Evolutionary conservation across 2,888 invertebrate genomes (phyloP), one percentile per base, ranked within the genome.

Genomic region (Agrochola litura): DNA sequence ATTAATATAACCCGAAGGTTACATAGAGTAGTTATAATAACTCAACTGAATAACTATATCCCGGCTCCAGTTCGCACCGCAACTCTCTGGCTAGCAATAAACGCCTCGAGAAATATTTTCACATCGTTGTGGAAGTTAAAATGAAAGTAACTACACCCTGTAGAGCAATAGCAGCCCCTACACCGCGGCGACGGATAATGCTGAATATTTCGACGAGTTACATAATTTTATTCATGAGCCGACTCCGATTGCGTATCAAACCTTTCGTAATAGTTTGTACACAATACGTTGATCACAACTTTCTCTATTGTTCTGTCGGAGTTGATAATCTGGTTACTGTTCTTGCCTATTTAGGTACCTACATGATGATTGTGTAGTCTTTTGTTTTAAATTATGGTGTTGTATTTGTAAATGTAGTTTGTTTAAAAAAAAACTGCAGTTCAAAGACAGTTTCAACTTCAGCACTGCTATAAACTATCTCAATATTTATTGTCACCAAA

Each of bases 81-180:
- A 93, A 93, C 92, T 95, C 96, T 94, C 95, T 84, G 89, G 94
- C 92, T 93, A 91, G 95, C 94, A 94, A 96, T 96, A 96, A 96
- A 95, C 94, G 95, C 91, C 90, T 91, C 91, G 93, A 94, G 95
- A 95, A 95, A 96, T 96, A 96, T 96, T 96, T 96, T 96, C 96
- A 96, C 96, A 94, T 96, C 96, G 96, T 96, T 95, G 94, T 93
- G 95, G 94, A 95, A 95, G 95, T 96, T 96, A 94, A 95, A 96
- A 96, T 96, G 96, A 96, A 96, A 95, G 94, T 95, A 96, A 96
- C 91, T 94, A 93, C 93, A 94, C 96, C 96, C 96, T 71, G 92
- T 91, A 94, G 96, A 92, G 95, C 94, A 90, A 95, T 96, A 93
- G 90, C 90, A 90, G 90, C 92, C 93, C 92, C 90, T 85, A 86